Evolutionary conservation across 2,113 vertebrate species (phyloP).

Genomic region (Noturus placidus): DNA sequence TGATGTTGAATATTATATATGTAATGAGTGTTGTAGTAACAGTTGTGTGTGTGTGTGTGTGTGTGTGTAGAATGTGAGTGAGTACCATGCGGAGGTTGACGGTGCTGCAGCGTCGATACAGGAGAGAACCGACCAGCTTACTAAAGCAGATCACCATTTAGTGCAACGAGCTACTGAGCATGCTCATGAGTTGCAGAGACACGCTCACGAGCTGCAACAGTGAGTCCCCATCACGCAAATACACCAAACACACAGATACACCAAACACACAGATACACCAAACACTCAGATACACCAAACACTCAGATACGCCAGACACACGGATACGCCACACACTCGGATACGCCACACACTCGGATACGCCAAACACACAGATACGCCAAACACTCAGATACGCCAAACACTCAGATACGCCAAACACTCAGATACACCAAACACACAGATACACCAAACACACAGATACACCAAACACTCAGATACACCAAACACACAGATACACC

Average conservation of each 20-base stretch:
- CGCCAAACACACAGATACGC: too few relatives aligned
- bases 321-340: background rate
- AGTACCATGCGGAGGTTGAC: conserved; percentile 90
- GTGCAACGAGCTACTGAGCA: conserved; percentile 80
- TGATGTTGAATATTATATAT: background rate
- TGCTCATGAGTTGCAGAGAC: conserved; percentile 75
- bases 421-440: background rate
- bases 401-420: background rate
- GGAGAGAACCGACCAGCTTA: conserved; percentile 79
- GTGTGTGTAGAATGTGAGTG: conserved; percentile 77
- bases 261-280: background rate
- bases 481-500: background rate
- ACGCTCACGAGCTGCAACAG: conserved; percentile 80
- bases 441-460: background rate
- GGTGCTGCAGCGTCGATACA: conserved; percentile 80
- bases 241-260: background rate
- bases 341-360: background rate
- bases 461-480: background rate
- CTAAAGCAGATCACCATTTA: conserved; percentile 77
- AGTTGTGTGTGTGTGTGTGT: background rate
- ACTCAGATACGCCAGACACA: background rate
- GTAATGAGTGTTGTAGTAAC: too few relatives aligned
- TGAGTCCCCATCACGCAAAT: conserved; percentile 68
- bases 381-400: background rate
- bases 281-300: background rate